phyloP scores from a whole-genome alignment of 2,797 vertebrate species.

The Darevskia mixta region DNA sequence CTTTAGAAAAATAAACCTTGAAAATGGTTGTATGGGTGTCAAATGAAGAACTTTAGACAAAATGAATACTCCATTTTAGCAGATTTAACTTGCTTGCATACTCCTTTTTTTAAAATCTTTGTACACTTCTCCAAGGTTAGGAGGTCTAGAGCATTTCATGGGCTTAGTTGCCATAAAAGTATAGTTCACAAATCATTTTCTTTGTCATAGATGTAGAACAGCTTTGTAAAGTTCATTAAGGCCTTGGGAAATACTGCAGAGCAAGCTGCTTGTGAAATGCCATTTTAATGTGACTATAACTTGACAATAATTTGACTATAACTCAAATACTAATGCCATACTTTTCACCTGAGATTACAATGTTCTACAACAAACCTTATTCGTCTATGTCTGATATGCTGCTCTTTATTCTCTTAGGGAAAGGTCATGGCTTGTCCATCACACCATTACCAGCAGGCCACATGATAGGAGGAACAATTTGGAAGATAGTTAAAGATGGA shows the following conservation, averaged over 20 bases:
- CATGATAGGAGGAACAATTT: constrained; percentile 99
- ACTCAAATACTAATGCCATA: not conserved
- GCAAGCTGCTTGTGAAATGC: not conserved
- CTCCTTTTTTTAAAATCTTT: not conserved
- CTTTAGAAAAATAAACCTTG: not conserved
- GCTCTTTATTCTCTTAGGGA: constrained; percentile 82
- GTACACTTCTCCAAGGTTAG: not conserved
- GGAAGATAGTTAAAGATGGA: constrained; percentile 99
- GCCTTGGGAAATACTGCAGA: not conserved
- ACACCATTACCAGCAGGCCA: constrained; percentile 97
- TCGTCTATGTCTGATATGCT: constrained; percentile 34
- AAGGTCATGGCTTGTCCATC: constrained; percentile 98
- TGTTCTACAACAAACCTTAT: not conserved
- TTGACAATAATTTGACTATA: not conserved
- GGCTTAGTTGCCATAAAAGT: not conserved
- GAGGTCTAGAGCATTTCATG: no score
- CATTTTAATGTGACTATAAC: not conserved
- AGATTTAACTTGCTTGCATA: no score
- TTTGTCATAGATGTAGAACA: not conserved
- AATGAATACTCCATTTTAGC: not conserved
- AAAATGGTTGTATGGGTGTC: not conserved
- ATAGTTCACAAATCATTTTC: not conserved
- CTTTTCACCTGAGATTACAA: constrained; percentile 25
- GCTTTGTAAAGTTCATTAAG: no score
- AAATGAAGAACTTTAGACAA: not conserved